phyloP scores from a whole-genome alignment of 2,113 vertebrate species.

The Sebastes fasciatus region DNA sequence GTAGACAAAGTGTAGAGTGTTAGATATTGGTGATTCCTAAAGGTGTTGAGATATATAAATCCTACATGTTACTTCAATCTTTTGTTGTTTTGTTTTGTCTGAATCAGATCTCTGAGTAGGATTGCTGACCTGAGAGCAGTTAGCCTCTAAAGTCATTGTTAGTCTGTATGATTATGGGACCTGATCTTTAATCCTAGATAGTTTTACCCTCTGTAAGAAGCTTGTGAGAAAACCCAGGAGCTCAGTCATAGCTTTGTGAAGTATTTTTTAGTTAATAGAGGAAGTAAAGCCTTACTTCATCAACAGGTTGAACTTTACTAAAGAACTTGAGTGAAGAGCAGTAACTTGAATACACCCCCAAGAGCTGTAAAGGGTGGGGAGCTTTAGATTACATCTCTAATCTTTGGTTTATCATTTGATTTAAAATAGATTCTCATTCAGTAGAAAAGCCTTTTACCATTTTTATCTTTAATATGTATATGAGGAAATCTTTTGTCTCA shows the following conservation, averaged over 20 bases:
- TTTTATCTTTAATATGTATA: neutral
- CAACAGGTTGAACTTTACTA: neutral
- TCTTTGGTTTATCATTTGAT: neutral
- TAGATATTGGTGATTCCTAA: neutral
- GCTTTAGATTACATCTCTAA: neutral
- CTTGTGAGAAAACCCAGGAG: conserved; percentile 1
- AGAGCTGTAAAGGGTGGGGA: neutral
- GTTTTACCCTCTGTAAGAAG: neutral
- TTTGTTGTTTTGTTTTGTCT: neutral
- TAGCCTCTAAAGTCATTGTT: neutral
- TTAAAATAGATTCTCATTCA: neutral
- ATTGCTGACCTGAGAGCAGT: neutral
- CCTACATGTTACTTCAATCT: neutral
- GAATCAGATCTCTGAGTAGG: neutral
- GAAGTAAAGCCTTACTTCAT: neutral
- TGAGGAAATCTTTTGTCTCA: neutral
- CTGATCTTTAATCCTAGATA: neutral
- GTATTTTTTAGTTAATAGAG: neutral
- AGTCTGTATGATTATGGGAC: neutral
- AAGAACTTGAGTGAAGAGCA: neutral
- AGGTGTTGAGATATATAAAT: neutral
- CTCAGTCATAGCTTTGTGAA: neutral
- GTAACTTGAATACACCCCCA: neutral
- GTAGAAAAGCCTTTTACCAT: neutral
- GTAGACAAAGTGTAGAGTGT: neutral